A percentile compares a stretch with the other conserved stretches of the same genome.
phyloP scores from a whole-genome alignment of 2,888 invertebrate species.

The Aethes cnicana region DNA sequence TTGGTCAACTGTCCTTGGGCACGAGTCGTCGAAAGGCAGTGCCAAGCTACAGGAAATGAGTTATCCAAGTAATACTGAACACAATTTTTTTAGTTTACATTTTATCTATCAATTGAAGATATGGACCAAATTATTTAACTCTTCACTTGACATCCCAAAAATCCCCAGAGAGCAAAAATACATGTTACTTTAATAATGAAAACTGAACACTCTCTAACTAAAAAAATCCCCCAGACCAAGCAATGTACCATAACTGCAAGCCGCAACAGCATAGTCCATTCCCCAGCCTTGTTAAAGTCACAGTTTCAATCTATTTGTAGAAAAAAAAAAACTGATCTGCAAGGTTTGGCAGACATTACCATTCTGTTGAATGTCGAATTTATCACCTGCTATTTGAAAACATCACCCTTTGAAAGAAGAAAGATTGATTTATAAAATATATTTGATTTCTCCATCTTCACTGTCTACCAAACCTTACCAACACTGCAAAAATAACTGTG shows the following conservation, averaged over 20 bases:
- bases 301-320: constrained; percentile 46
- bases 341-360: constrained; percentile 14
- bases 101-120: constrained; percentile 45
- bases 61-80: constrained; percentile 28
- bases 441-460: constrained; percentile 40
- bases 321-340: constrained; percentile 6
- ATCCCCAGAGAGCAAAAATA: constrained; percentile 66
- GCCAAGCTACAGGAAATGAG: constrained; percentile 25
- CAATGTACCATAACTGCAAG: constrained; percentile 66
- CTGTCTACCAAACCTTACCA: constrained; percentile 41
- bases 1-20: constrained; percentile 29
- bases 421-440: constrained; percentile 53
- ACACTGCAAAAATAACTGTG: constrained; percentile 42
- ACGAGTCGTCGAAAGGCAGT: constrained; percentile 24
- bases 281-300: constrained; percentile 64
- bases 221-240: constrained; percentile 56
- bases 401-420: constrained; percentile 40
- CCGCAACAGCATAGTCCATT: constrained; percentile 65
- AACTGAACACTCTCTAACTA: constrained; percentile 58
- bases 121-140: constrained; percentile 50
- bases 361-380: background rate
- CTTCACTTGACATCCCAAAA: constrained; percentile 77
- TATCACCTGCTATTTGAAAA: constrained; percentile 32
- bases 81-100: constrained; percentile 6
- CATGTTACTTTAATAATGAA: constrained; percentile 45